Base-by-base conservation (phyloP, 2,797 vertebrate species). In the Gymnoscopelus microlampas region DNA sequence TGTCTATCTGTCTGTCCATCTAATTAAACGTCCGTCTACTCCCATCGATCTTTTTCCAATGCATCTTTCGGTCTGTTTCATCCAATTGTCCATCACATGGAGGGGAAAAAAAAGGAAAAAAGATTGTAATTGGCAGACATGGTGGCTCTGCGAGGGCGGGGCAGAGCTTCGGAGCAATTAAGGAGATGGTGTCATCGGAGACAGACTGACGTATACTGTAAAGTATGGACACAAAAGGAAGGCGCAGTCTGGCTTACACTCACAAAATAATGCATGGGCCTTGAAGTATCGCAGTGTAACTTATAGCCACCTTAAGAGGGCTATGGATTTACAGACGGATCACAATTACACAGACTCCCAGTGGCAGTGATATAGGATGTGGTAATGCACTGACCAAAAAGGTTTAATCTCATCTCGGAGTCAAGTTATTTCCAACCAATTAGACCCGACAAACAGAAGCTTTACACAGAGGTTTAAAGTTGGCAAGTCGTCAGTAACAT, bases 141-240 rank as follows among this genome's bases (percentile, higher is more conserved):
- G 26, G 26, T 29, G 63, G 23, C 53, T 68, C 14, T 50, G 50
- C 3, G 56, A 66, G 53, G 13, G 15, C 63, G 58, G 48, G 29
- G 57, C 11, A 50, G 54, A 47, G 53, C 51, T 48, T 66, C 24
- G 6, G 74, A 44, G 60, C 75, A 88, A 88, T 89, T 77, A 70
- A 69, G 68, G 53, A 82, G 81, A 89, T 86, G 82, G 89, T 47
- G 90, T 84, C 74, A 92, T 75, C 44, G 64, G 85, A 92, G 80
- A 85, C 78, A 9, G 61, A 51, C 35, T 51, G 55, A 86, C 53
- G 60, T 69, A 79, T 19, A 67, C 70, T n/a, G 12, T 67, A 77
- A 54, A 70, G 76, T 79, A 78, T 32, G 63, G 68, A 80, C 70
- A 82, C 77, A 76, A 77, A 73, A 71, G 79, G 57, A 47, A 53